These are phyloP conservation scores for Phyllostomus hastatus DNA, from an alignment of 2,113 vertebrate species.

Conservation along the genomic window DNA sequence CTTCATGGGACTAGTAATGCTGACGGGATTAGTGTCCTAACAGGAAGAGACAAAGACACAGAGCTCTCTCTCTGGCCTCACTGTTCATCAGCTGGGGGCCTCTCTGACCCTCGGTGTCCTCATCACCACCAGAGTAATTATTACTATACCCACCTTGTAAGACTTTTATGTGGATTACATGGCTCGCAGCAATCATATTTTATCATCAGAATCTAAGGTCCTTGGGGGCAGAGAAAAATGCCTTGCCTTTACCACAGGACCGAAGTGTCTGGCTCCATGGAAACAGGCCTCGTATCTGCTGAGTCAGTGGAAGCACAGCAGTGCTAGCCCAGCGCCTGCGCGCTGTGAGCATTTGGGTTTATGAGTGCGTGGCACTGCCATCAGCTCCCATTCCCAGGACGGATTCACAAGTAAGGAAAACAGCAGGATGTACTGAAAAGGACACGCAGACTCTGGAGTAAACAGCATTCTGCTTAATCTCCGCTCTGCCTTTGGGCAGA, in stretches of 20 bases:
- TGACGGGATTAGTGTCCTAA: background rate
- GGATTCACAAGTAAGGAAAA: background rate
- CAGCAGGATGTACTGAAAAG: background rate
- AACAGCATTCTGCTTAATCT: background rate
- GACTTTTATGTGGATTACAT: background rate
- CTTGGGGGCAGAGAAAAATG: background rate
- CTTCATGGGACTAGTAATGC: background rate
- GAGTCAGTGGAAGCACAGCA: rapidly evolving
- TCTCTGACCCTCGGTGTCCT: background rate
- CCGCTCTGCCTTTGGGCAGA: background rate
- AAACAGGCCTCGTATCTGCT: background rate
- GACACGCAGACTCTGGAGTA: background rate
- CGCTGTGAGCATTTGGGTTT: rapidly evolving
- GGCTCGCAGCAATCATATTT: background rate
- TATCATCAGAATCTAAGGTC: background rate
- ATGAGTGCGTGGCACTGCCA: too few species aligned
- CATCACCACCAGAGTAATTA: background rate
- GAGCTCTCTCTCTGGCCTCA: background rate
- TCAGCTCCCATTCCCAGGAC: background rate
- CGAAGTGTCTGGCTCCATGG: rapidly evolving
- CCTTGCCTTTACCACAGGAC: background rate
- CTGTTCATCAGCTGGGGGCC: too few species aligned
- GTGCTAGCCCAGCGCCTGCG: too few species aligned
- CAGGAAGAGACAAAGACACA: background rate
- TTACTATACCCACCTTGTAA: too few species aligned